Percentiles rank a stretch among this genome's conserved stretches.
phyloP scores from a whole-genome alignment of 2,113 vertebrate species.

The Sylvietta virens region DNA sequence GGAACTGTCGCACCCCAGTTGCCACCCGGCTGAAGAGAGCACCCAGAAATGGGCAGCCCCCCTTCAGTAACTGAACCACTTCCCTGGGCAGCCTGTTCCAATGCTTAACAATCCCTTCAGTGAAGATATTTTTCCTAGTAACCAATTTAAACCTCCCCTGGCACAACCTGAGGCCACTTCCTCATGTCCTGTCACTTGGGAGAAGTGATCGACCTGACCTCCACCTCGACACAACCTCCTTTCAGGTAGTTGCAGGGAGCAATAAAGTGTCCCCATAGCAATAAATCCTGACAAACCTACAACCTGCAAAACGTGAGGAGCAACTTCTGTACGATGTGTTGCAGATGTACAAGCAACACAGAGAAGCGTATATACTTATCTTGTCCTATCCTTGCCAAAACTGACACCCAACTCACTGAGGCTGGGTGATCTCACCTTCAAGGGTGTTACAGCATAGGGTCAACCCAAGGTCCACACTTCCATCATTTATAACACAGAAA shows the following conservation, averaged over 20 bases:
- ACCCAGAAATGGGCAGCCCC: too few species aligned
- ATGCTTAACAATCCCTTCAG: background rate
- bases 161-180: background rate
- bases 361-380: background rate
- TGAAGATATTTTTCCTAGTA: background rate
- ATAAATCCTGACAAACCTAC: background rate
- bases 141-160: background rate
- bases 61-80: background rate
- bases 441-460: background rate
- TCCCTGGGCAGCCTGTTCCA: background rate
- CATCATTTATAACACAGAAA: background rate
- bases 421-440: background rate
- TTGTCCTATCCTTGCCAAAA: background rate
- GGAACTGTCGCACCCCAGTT: too few species aligned
- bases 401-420: too few species aligned
- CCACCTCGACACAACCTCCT: background rate
- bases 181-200: background rate
- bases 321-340: background rate
- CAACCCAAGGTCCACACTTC: background rate
- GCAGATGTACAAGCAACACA: background rate
- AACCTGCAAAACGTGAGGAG: background rate
- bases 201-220: rapidly evolving
- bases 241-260: background rate
- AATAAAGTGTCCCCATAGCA: background rate
- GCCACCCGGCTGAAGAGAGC: too few species aligned